Conservation (phyloP, 2,797 vertebrate species). For the Spondyliosoma cantharus region DNA sequence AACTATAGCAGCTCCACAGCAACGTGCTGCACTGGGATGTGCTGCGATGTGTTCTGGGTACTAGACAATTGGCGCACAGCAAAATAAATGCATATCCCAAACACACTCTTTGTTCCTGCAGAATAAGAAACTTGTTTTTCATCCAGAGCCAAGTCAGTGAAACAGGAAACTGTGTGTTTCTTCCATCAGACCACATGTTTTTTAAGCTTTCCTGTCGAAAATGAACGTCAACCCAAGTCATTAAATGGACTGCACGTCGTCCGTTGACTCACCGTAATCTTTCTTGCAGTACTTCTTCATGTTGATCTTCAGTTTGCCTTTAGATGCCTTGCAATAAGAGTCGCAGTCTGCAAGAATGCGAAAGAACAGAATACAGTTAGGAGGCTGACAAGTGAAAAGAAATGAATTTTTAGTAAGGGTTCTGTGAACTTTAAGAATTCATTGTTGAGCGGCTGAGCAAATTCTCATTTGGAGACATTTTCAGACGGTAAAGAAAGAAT, state of each 20-base stretch:
- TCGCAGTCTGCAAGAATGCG: slow-evolving; percentile 86
- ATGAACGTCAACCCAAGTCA: not conserved
- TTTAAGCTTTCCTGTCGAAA: slow-evolving; percentile 30
- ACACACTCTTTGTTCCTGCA: slow-evolving; percentile 10
- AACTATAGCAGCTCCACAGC: slow-evolving; percentile 44
- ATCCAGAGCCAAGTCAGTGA: not conserved
- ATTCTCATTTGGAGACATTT: not conserved
- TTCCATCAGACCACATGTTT: slow-evolving; percentile 23
- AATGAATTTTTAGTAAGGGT: not conserved
- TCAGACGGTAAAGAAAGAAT: not conserved
- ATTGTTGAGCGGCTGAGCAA: fast-evolving
- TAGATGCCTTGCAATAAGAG: slow-evolving; percentile 98
- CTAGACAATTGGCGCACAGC: not conserved
- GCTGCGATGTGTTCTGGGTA: slow-evolving; percentile 1
- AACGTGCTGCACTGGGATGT: slow-evolving; percentile 14
- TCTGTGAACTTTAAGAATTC: not conserved
- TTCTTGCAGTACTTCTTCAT: slow-evolving; percentile 99
- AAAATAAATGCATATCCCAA: slow-evolving; percentile 1
- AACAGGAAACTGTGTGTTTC: slow-evolving; percentile 18
- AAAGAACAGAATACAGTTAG: slow-evolving; percentile 11
- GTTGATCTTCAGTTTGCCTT: slow-evolving; percentile 99
- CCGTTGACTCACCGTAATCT: slow-evolving; percentile 92
- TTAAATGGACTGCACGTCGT: not conserved
- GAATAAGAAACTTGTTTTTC: slow-evolving; percentile 2
- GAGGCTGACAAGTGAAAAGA: not conserved